Percentiles rank a stretch among this genome's conserved stretches.
Conservation (phyloP, 2,113 vertebrate species). For the Nothobranchius furzeri region DNA sequence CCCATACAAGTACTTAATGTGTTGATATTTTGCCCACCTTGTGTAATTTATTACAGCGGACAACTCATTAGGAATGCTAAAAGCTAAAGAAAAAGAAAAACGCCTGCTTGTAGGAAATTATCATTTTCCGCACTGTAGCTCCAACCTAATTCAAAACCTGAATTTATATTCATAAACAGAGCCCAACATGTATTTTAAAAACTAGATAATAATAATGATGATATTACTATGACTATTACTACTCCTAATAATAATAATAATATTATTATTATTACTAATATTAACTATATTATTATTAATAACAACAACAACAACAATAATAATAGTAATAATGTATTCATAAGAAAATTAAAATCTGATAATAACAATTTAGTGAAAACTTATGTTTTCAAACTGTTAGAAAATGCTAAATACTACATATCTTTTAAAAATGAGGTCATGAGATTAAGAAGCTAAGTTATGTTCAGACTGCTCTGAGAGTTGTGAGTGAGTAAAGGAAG, state of each 20-base stretch:
- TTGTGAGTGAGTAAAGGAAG: neutral
- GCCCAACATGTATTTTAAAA: too few relatives aligned
- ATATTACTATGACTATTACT: too few relatives aligned
- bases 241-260: too few relatives aligned
- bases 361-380: too few relatives aligned
- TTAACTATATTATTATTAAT: too few relatives aligned
- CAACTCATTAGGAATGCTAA: constrained; percentile 1
- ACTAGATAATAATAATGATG: too few relatives aligned
- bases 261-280: too few relatives aligned
- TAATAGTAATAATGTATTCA: too few relatives aligned
- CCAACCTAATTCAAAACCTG: neutral
- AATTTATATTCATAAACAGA: neutral
- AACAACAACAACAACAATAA: too few relatives aligned
- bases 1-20: neutral
- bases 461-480: constrained; percentile 8
- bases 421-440: neutral
- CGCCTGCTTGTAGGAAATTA: too few relatives aligned
- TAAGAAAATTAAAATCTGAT: too few relatives aligned
- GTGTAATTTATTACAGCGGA: neutral
- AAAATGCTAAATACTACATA: neutral
- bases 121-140: neutral
- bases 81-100: neutral
- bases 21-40: neutral
- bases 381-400: too few relatives aligned
- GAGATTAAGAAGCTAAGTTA: constrained; percentile 24